These are phyloP conservation scores for Sebastes jordani DNA, from an alignment of 2,797 vertebrate species.

Conservation along the genomic window DNA sequence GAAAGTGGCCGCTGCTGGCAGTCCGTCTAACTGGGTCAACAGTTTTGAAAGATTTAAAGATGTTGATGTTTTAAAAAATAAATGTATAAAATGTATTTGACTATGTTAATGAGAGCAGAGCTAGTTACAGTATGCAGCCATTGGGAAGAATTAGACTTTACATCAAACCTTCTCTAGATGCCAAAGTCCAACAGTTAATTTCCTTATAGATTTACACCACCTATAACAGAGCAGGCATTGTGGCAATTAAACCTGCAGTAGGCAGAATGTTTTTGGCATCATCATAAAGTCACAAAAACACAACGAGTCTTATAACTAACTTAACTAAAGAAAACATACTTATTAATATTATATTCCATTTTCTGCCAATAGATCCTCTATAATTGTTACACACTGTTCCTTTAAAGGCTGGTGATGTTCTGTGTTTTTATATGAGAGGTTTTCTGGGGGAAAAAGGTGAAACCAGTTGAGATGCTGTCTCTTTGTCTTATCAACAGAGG, in stretches of 20 bases:
- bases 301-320: too few species aligned
- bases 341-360: too few species aligned
- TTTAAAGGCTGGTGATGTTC: not conserved
- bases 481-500: not conserved
- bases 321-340: too few species aligned
- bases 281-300: too few species aligned
- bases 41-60: not conserved
- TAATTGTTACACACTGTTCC: too few species aligned
- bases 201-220: not conserved
- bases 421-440: not conserved
- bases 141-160: not conserved
- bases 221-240: not conserved
- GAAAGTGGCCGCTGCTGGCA: not conserved
- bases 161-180: not conserved
- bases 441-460: not conserved
- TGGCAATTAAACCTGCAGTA: too few species aligned
- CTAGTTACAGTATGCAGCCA: not conserved
- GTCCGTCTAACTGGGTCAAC: not conserved
- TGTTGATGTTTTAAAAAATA: not conserved
- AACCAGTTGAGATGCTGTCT: not conserved
- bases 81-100: not conserved
- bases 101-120: not conserved
- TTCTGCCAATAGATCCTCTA: too few species aligned
- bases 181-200: not conserved
- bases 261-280: too few species aligned